Base-by-base conservation (phyloP, 2,888 invertebrate genomes). In the Thereva unica region DNA sequence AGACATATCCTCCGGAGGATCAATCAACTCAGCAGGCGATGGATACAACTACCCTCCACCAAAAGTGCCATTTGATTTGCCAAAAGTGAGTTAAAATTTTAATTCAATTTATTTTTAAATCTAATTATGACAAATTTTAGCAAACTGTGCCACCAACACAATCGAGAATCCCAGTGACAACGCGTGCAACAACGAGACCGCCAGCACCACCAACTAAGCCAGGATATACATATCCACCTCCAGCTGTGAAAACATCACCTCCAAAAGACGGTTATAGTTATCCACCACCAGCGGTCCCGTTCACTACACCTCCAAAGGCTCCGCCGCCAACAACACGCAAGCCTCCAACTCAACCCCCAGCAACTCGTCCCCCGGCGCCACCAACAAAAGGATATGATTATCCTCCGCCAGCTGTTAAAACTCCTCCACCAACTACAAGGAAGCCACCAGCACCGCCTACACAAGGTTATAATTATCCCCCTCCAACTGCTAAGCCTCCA, bases 1-100 rank as follows among this genome's bases (percentile, higher is more conserved):
- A 37, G 64, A 64, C 53, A 64, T 64, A 44, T 52, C 64, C 4
- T 42, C 64, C 37, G 64, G 53, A 35, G 44, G 53, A 8, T 52
- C 42, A 9, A 42, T 52, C 35, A 63, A 63, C 23, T 42, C 63
- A 52, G 63, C 63, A 44, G 35, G 40, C 23, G 52, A 53, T 64
- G 64, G 64, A 37, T 64, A 64, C 37, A 37, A 35, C 37, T 63
- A 63, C 50, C 41, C 40, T 10, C 41, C 40, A 41, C 63, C 63
- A 35, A 52, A 63, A 37, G 53, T 64, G 35, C 53, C 64, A 37
- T 64, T 64, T 12, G 53, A 53, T 3, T 5, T 47, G 5, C 59
- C 59, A 47, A 44, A 45, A 34, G 23, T 23, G 23, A 23, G 23
- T 23, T 2, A 23, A 23, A 23, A 23, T 2, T 3, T 49, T 7